Conservation (phyloP, 1,140 invertebrate genomes). For the Kradibia gibbosae region DNA sequence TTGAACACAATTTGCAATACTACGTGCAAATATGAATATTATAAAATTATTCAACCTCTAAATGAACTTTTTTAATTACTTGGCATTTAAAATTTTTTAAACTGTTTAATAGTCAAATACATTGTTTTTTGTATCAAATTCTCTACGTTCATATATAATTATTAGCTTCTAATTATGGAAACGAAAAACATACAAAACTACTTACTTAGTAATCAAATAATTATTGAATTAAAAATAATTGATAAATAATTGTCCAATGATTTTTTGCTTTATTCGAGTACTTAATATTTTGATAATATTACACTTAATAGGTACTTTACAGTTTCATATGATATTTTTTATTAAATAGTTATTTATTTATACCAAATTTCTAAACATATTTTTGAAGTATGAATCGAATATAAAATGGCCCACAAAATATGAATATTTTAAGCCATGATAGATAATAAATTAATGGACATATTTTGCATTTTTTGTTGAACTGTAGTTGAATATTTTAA, state of each 20-base stretch:
- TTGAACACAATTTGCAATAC: constrained; percentile 7
- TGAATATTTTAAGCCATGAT: background rate
- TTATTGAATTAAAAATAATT: background rate
- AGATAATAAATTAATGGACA: background rate
- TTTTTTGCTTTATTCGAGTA: constrained; percentile 2
- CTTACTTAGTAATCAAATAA: background rate
- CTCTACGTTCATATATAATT: background rate
- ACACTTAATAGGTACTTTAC: background rate
- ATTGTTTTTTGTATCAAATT: background rate
- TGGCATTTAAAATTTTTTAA: background rate
- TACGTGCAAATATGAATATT: constrained; percentile 29
- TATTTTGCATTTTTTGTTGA: background rate
- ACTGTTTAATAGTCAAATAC: background rate
- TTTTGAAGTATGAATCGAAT: background rate
- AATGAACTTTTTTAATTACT: background rate
- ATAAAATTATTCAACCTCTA: constrained; percentile 30
- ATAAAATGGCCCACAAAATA: background rate
- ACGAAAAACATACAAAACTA: background rate
- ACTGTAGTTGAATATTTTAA: background rate
- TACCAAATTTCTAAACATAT: background rate
- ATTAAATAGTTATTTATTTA: background rate
- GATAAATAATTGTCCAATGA: background rate
- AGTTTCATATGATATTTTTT: background rate
- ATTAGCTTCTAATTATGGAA: background rate
- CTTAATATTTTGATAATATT: constrained; percentile 13